A percentile compares a stretch with the other conserved stretches of the same genome.
These are phyloP conservation scores for Lissocephala sabroskyi DNA, from an alignment of 2,888 invertebrate genomes.

Conservation along the genomic window DNA sequence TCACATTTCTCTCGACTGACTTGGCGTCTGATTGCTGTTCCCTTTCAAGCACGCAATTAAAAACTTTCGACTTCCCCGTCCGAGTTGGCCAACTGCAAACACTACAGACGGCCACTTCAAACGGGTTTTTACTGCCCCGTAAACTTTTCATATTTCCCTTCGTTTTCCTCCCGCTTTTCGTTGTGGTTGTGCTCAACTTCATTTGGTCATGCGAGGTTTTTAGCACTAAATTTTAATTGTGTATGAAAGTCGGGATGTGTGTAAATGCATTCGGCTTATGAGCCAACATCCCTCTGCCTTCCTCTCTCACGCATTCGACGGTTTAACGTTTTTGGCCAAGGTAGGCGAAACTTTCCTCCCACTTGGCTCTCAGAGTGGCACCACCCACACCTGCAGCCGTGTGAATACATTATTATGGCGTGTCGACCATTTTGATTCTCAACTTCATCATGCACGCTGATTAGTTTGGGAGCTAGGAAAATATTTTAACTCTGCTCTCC, in stretches of 20 bases:
- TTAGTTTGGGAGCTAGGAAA: no score
- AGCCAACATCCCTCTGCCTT: no score
- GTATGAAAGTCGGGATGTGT: neutral
- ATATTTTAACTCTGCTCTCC: no score
- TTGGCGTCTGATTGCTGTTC: slow-evolving; percentile 12
- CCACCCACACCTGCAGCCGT: no score
- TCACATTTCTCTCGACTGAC: slow-evolving; percentile 8
- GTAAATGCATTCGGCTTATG: no score
- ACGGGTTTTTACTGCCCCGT: slow-evolving; percentile 10
- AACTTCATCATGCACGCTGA: neutral
- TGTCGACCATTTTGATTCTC: neutral
- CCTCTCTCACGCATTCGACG: no score
- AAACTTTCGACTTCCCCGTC: slow-evolving; percentile 23
- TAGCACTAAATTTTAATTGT: neutral
- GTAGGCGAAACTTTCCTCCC: no score
- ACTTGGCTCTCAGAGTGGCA: no score
- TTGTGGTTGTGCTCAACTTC: neutral
- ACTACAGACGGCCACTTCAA: slow-evolving; percentile 6
- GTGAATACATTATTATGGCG: neutral
- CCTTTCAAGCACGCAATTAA: slow-evolving; percentile 25
- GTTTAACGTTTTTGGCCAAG: no score
- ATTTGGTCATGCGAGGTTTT: no score
- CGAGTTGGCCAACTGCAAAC: neutral
- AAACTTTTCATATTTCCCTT: no score
- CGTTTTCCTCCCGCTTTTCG: neutral